Conservation (phyloP, 2,888 invertebrate species). For the Chaetogeoica ovagalla region DNA sequence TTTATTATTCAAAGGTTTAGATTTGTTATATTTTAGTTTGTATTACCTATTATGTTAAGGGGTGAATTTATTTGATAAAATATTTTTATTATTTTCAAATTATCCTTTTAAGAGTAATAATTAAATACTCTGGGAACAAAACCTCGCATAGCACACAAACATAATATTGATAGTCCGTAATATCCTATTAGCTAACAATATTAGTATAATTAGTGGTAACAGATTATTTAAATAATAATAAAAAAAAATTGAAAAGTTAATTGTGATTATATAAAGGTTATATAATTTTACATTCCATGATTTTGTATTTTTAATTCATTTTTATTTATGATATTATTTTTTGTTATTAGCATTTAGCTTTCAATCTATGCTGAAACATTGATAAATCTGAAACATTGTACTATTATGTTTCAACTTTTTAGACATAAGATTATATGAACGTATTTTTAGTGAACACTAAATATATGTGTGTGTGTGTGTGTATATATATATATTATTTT, state of each 20-base stretch:
- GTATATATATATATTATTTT: background rate
- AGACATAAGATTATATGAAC: slow-evolving; percentile 24
- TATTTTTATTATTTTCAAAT: slow-evolving; percentile 17
- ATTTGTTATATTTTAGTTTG: slow-evolving; percentile 29
- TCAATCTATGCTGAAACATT: slow-evolving; percentile 16
- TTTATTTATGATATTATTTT: background rate
- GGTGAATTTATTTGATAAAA: slow-evolving; percentile 9
- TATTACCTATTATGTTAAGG: background rate
- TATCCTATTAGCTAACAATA: slow-evolving; percentile 39
- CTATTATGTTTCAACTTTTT: slow-evolving; percentile 14
- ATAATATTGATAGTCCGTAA: slow-evolving; percentile 15
- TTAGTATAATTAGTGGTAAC: slow-evolving; percentile 21
- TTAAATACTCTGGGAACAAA: slow-evolving; percentile 47
- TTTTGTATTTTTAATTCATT: slow-evolving; percentile 36
- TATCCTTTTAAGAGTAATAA: slow-evolving; percentile 18
- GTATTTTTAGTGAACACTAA: slow-evolving; percentile 16
- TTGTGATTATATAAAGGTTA: slow-evolving; percentile 27
- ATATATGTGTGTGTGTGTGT: too few species aligned
- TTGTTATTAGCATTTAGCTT: slow-evolving; percentile 39
- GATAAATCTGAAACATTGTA: slow-evolving; percentile 7
- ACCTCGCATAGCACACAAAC: slow-evolving; percentile 51
- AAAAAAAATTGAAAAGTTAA: background rate
- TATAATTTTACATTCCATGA: slow-evolving; percentile 14
- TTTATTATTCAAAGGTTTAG: slow-evolving; percentile 13
- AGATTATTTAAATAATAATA: slow-evolving; percentile 21